These are phyloP conservation scores for Dyspetes luteomarginatus DNA, from an alignment of 2,888 invertebrate species.

Conservation along the genomic window DNA sequence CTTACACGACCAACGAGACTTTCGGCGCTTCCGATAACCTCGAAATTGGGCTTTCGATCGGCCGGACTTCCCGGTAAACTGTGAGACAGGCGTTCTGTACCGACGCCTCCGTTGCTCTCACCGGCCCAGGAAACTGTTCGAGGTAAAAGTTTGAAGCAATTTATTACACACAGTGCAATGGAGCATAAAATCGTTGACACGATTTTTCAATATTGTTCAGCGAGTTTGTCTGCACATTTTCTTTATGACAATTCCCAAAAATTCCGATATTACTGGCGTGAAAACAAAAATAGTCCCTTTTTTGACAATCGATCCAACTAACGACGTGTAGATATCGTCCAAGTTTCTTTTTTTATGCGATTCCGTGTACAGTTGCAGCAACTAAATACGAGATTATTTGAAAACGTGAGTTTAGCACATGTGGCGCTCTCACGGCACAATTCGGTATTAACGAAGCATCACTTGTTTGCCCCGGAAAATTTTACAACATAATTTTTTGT, in stretches of 20 bases:
- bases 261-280: neutral
- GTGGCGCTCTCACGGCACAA: too few species aligned
- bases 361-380: too few species aligned
- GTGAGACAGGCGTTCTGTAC: slow-evolving; percentile 87
- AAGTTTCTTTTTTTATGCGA: slow-evolving; percentile 10
- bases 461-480: too few species aligned
- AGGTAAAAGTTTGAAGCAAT: slow-evolving; percentile 4
- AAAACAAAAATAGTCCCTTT: slow-evolving; percentile 10
- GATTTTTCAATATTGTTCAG: slow-evolving; percentile 2
- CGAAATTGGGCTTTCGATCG: slow-evolving; percentile 88
- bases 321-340: slow-evolving; percentile 21
- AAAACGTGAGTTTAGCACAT: too few species aligned
- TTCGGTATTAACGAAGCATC: too few species aligned
- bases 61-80: slow-evolving; percentile 89
- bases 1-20: slow-evolving; percentile 96
- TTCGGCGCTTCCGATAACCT: slow-evolving; percentile 96
- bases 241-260: neutral
- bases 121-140: slow-evolving; percentile 83
- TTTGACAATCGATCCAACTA: slow-evolving; percentile 52
- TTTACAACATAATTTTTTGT: too few species aligned
- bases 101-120: slow-evolving; percentile 86
- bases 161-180: neutral
- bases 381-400: too few species aligned
- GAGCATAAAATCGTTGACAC: neutral
- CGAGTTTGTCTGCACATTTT: neutral